A percentile compares a stretch with the other conserved stretches of the same genome.
These are phyloP conservation scores for Ailurus styani DNA, from an alignment of 2,113 vertebrate species.

Conservation along the genomic window DNA sequence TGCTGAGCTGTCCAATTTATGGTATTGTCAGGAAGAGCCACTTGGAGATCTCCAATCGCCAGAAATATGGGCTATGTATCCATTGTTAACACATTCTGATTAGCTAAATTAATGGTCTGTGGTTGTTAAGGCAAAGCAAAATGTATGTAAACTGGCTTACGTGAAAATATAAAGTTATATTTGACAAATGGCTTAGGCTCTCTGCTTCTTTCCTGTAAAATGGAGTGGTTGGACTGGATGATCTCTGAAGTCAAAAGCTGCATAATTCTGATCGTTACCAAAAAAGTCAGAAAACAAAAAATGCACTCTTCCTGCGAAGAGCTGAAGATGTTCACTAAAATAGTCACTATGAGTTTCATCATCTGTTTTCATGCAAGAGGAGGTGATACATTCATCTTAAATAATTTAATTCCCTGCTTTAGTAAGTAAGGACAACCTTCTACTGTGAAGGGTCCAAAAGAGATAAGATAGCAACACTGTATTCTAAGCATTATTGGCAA, in stretches of 20 bases:
- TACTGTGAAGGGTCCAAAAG: not conserved
- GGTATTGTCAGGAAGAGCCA: not conserved
- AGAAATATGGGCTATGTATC: not conserved
- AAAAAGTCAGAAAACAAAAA: not conserved
- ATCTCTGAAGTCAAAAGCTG: not conserved
- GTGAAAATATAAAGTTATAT: too few relatives aligned
- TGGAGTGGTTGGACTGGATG: not conserved
- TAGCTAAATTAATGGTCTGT: not conserved
- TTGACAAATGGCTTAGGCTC: not conserved
- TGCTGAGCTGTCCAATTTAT: not conserved
- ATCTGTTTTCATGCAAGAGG: not conserved
- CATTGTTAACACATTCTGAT: too few relatives aligned
- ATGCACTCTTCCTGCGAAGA: not conserved
- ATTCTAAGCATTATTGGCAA: not conserved
- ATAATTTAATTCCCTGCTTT: not conserved
- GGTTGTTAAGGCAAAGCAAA: not conserved
- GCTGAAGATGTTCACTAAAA: not conserved
- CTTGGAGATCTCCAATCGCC: not conserved
- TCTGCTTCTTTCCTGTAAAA: not conserved
- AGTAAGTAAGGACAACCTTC: not conserved
- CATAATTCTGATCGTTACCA: not conserved
- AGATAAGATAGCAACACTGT: not conserved
- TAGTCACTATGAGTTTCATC: not conserved
- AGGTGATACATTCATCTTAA: not conserved
- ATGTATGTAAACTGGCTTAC: rapidly evolving